A percentile compares a stretch with the other conserved stretches of the same genome.
phyloP scores from a whole-genome alignment of 2,888 invertebrate genomes.

The Drosophila anceps region DNA sequence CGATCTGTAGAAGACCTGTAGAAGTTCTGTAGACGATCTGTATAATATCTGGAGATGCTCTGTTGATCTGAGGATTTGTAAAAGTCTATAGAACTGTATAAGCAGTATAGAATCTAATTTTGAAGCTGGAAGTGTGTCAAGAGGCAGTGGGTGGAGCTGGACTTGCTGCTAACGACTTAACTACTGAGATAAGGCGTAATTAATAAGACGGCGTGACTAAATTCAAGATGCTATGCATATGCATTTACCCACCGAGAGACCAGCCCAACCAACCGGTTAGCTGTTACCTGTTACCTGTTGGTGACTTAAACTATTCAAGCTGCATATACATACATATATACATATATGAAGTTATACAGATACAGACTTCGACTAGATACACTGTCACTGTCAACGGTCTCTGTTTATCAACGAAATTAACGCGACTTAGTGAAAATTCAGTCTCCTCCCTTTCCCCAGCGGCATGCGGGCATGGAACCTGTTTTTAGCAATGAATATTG shows the following conservation, averaged over 20 bases:
- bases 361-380: slow-evolving; percentile 24
- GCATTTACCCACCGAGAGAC: background rate
- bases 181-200: slow-evolving; percentile 30
- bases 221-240: slow-evolving; percentile 34
- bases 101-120: background rate
- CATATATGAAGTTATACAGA: slow-evolving; percentile 17
- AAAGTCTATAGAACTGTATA: background rate
- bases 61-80: background rate
- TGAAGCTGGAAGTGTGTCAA: slow-evolving; percentile 25
- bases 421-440: slow-evolving; percentile 71
- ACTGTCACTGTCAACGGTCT: slow-evolving; percentile 24
- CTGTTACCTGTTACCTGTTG: slow-evolving; percentile 18
- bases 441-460: slow-evolving; percentile 6
- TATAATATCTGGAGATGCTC: background rate
- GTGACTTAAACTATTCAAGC: slow-evolving; percentile 35
- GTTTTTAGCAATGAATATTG: slow-evolving; percentile 54
- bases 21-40: too few species aligned
- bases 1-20: too few species aligned
- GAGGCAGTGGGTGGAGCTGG: slow-evolving; percentile 16
- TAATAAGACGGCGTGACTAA: slow-evolving; percentile 33
- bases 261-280: slow-evolving; percentile 45
- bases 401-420: slow-evolving; percentile 72
- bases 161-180: slow-evolving; percentile 13
- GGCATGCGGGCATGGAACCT: slow-evolving; percentile 47
- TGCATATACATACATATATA: background rate